Conservation (phyloP, 1,140 invertebrate genomes). For the Penaeus indicus region DNA sequence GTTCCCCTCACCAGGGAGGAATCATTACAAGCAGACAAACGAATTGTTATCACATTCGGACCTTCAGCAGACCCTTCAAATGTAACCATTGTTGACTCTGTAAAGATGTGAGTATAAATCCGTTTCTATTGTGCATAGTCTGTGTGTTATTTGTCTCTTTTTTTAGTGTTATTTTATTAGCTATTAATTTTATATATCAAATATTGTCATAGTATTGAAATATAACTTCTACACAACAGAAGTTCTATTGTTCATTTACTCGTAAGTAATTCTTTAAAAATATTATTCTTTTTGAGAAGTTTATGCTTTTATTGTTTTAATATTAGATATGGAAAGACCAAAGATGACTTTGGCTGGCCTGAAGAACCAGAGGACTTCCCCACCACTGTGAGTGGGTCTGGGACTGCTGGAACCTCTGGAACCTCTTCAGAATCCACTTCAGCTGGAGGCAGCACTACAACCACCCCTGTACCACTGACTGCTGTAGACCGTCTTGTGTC, state of each 20-base stretch:
- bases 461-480: constrained; percentile 69
- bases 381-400: constrained; percentile 70
- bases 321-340: constrained; percentile 89
- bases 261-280: not conserved
- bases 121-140: not conserved
- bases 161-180: constrained; percentile 11
- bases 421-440: constrained; percentile 67
- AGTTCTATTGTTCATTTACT: not conserved
- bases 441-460: constrained; percentile 24
- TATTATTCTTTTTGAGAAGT: not conserved
- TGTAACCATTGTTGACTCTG: constrained; percentile 92
- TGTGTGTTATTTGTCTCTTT: constrained; percentile 49
- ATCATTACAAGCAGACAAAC: constrained; percentile 92
- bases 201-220: constrained; percentile 5
- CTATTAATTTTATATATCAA: not conserved
- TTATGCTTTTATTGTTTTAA: constrained; percentile 66
- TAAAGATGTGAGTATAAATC: constrained; percentile 79
- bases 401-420: constrained; percentile 68
- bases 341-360: constrained; percentile 96
- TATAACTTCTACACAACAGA: not conserved
- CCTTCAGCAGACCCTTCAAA: constrained; percentile 87
- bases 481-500: constrained; percentile 78
- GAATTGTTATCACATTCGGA: constrained; percentile 89
- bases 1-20: constrained; percentile 95
- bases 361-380: constrained; percentile 91